Percentiles rank a stretch among this genome's conserved stretches.
Conservation (phyloP, 53 echinoderm and acorn worm species). For the Paelopatides confundens region DNA sequence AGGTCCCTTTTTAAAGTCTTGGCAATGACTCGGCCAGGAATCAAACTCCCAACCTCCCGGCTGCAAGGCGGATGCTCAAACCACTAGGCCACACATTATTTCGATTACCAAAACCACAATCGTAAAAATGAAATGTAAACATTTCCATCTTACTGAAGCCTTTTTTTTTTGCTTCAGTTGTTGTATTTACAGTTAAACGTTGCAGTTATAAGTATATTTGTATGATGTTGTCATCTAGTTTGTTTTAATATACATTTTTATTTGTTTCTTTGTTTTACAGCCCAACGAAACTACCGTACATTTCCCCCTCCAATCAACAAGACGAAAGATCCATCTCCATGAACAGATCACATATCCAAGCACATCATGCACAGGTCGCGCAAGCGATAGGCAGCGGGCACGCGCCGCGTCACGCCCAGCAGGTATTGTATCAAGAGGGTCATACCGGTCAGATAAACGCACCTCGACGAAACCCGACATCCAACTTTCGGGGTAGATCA, state of each 20-base stretch:
- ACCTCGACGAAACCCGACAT: conserved; percentile 18
- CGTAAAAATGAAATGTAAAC: too few relatives aligned
- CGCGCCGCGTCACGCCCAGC: not conserved
- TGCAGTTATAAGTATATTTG: too few relatives aligned
- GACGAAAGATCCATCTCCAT: not conserved
- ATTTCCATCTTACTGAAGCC: too few relatives aligned
- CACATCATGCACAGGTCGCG: conserved; percentile 81
- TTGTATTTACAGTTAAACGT: too few relatives aligned
- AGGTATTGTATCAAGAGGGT: conserved; percentile 25
- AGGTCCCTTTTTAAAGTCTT: too few relatives aligned
- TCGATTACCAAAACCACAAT: too few relatives aligned
- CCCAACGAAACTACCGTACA: not conserved
- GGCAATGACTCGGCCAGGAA: too few relatives aligned
- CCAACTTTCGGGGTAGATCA: not conserved
- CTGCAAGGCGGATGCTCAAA: too few relatives aligned
- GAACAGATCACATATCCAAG: conserved; percentile 30
- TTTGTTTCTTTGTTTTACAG: not conserved
- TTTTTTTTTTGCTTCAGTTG: too few relatives aligned
- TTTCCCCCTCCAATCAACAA: not conserved
- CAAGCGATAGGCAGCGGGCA: conserved; percentile 60
- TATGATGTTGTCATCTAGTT: not conserved
- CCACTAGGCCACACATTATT: too few relatives aligned
- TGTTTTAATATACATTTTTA: not conserved
- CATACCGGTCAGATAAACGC: conserved; percentile 21
- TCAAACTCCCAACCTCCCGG: too few relatives aligned